Base-by-base conservation (phyloP, 37 sponge, comb jelly and placozoan species). In the Oscarella lobularis region DNA sequence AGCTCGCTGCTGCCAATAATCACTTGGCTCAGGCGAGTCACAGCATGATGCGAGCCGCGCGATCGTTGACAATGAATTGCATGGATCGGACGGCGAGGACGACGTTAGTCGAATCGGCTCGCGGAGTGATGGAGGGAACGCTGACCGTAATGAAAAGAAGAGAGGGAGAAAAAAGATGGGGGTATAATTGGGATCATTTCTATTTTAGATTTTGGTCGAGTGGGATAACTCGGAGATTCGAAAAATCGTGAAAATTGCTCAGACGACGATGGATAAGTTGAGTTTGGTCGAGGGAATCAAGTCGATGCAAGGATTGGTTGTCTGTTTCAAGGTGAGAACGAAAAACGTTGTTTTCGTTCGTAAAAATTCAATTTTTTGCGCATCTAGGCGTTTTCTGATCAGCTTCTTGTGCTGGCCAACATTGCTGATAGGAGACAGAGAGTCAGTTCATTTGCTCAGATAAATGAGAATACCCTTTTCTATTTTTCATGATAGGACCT, bases 251-350 rank as follows among this genome's bases (percentile, higher is more conserved):
- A 20, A 67, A 0, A 67, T 83, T 60, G 87, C 82, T 14, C 74
- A 86, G n/a, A 74, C 75, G 76, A 54, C 67, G 3, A 70, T 89
- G 67, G 94, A 93, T 37, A 48, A 82, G 3, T 73, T 93, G 27
- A 75, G 65, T 0, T 48, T 86, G 2, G 89, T 93, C 36, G 80
- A 86, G 38, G 90, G 80, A 0, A 75, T 83, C 0, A 72, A 84
- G 75, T 93, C 94, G 9, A 89, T 89, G 94, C 70, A 86, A 38
- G 80, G 89, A 2, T 67, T 93, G 3, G 82, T 89, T 27, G 74
- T 93, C 72, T 93, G 94, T 41, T 93, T 86, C 66, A 83, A 79
- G 75, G 88, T 88, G 68, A 41, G 78, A 27, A 9, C 60, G 60
- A 48, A 48, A 9, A 48, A 48, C 60, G 60, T 48, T 48, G 9